These are phyloP conservation scores for Yponomeuta cagnagella DNA, from an alignment of 2,888 invertebrate genomes.

Conservation along the genomic window DNA sequence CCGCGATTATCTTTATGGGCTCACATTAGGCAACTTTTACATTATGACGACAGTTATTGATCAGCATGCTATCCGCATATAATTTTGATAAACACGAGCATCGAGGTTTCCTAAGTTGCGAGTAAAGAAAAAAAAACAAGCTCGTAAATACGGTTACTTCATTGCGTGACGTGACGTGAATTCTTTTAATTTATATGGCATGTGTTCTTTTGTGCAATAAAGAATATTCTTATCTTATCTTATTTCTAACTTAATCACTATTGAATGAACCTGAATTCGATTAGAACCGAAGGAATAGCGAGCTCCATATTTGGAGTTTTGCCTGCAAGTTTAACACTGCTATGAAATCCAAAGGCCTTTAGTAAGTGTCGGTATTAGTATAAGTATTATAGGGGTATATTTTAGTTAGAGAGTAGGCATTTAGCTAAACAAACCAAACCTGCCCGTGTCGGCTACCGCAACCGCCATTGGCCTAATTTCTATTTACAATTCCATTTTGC, in stretches of 20 bases:
- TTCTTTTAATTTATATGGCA: too few species aligned
- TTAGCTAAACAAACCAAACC: neutral
- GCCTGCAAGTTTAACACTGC: too few species aligned
- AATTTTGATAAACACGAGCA: neutral
- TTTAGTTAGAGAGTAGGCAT: neutral
- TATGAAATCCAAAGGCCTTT: too few species aligned
- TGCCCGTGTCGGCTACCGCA: neutral
- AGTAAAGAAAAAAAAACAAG: neutral
- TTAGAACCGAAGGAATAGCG: too few species aligned
- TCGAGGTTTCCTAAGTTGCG: neutral
- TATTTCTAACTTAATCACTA: too few species aligned
- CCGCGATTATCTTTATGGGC: neutral
- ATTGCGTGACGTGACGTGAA: too few species aligned
- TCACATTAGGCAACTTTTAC: neutral
- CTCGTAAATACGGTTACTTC: too few species aligned
- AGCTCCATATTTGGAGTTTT: too few species aligned
- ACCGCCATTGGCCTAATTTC: slow-evolving; percentile 8
- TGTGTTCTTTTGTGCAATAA: too few species aligned
- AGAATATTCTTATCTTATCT: too few species aligned
- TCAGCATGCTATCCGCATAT: neutral
- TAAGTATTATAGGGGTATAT: neutral
- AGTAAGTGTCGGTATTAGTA: too few species aligned
- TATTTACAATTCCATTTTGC: slow-evolving; percentile 14
- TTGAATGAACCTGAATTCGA: too few species aligned
- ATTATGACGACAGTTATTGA: neutral